These are phyloP conservation scores for Netelia fuscicornis DNA, from an alignment of 2,888 invertebrate genomes.

Conservation along the genomic window DNA sequence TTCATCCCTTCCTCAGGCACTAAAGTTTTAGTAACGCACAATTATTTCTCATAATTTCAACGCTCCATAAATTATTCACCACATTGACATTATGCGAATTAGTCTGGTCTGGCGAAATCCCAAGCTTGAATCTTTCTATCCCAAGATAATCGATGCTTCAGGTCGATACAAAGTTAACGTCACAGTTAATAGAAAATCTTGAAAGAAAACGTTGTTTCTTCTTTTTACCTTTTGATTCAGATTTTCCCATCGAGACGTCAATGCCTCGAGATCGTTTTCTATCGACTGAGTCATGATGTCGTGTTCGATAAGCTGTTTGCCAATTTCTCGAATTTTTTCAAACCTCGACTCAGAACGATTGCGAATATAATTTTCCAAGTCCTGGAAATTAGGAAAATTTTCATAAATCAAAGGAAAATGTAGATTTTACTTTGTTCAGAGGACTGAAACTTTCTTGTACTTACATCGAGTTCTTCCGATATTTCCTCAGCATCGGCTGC, in stretches of 20 bases:
- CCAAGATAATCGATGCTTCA: neutral
- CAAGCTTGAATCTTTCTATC: slow-evolving; percentile 14
- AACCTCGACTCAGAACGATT: slow-evolving; percentile 91
- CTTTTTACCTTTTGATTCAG: slow-evolving; percentile 89
- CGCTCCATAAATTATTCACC: neutral
- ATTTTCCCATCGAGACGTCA: slow-evolving; percentile 88
- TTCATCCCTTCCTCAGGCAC: neutral
- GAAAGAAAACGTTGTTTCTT: too few species aligned
- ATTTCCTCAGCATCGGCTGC: slow-evolving; percentile 96
- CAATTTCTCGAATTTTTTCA: slow-evolving; percentile 91
- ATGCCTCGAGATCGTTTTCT: slow-evolving; percentile 88
- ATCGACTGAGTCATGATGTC: slow-evolving; percentile 91
- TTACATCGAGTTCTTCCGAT: slow-evolving; percentile 94
- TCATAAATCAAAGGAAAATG: slow-evolving; percentile 19
- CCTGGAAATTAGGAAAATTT: slow-evolving; percentile 85
- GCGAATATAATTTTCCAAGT: slow-evolving; percentile 92
- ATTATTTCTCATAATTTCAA: neutral
- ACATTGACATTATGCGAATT: neutral
- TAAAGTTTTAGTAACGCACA: neutral
- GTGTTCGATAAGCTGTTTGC: slow-evolving; percentile 90
- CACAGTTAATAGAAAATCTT: too few species aligned
- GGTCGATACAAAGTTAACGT: too few species aligned
- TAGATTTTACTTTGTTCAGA: neutral
- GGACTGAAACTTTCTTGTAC: slow-evolving; percentile 75
- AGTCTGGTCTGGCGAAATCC: neutral